phyloP scores from a whole-genome alignment of 2,797 vertebrate species.

The Myotis myotis region DNA sequence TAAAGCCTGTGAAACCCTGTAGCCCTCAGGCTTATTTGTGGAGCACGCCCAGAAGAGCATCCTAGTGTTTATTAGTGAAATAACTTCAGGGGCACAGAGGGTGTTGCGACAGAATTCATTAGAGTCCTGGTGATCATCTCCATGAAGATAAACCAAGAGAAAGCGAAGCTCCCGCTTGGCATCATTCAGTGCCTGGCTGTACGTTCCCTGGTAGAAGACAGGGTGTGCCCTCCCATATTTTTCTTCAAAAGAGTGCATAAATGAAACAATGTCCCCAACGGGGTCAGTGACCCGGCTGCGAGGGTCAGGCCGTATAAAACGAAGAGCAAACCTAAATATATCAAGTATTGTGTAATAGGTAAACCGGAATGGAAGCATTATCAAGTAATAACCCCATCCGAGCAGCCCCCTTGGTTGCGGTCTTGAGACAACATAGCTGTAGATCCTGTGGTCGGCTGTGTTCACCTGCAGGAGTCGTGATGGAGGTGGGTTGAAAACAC shows the following conservation, averaged over 20 bases:
- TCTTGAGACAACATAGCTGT: constrained; percentile 99
- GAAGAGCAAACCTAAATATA: constrained; percentile 99
- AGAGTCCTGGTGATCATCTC: constrained; percentile 98
- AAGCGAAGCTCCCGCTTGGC: constrained; percentile 98
- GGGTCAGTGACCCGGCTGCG: constrained; percentile 98
- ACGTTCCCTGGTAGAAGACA: constrained; percentile 99
- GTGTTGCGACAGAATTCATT: constrained; percentile 98
- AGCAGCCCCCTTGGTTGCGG: constrained; percentile 97
- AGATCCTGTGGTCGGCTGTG: constrained; percentile 99
- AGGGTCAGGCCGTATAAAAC: constrained; percentile 97
- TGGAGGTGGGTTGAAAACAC: constrained; percentile 98
- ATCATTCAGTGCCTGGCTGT: constrained; percentile 99
- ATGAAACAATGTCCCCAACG: constrained; percentile 97
- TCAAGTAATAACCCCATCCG: constrained; percentile 99
- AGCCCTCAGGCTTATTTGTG: constrained; percentile 97
- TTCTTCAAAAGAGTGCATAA: constrained; percentile 99
- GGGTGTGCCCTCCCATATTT: constrained; percentile 97
- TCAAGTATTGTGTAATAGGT: constrained; percentile 99
- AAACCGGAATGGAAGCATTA: constrained; percentile 99
- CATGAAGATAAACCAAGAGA: constrained; percentile 98
- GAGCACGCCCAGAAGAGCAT: constrained; percentile 99
- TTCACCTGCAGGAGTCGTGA: constrained; percentile 97
- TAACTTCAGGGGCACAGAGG: constrained; percentile 94
- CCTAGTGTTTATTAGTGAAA: constrained; percentile 95
- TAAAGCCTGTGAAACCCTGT: constrained; percentile 97